A percentile compares a stretch with the other conserved stretches of the same genome.
phyloP scores from a whole-genome alignment of 2,797 vertebrate species.

The Sparidentex hasta region DNA sequence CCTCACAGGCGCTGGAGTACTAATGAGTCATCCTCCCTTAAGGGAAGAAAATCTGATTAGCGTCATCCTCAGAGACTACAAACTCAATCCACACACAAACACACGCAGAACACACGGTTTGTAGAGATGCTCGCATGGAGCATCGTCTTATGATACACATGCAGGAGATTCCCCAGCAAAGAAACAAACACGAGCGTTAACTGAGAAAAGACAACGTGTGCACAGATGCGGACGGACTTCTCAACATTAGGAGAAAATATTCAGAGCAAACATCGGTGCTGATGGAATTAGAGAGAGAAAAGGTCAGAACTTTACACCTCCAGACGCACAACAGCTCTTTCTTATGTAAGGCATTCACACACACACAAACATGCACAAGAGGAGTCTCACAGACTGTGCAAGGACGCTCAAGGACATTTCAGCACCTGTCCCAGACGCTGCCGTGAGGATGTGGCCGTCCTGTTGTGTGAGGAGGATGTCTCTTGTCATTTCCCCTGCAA shows the following conservation, averaged over 20 bases:
- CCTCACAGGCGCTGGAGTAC: slow-evolving; percentile 48
- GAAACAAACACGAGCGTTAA: slow-evolving; percentile 2
- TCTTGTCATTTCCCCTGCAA: slow-evolving; percentile 74
- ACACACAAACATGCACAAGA: slow-evolving; percentile 10
- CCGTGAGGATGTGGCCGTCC: slow-evolving; percentile 56
- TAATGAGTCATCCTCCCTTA: slow-evolving; percentile 73
- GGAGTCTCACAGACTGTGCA: slow-evolving; percentile 47
- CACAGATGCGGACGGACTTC: not conserved
- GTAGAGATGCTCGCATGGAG: slow-evolving; percentile 41
- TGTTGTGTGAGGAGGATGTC: slow-evolving; percentile 64
- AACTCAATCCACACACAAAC: slow-evolving; percentile 52
- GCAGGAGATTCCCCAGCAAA: slow-evolving; percentile 17
- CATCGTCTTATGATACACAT: slow-evolving; percentile 4
- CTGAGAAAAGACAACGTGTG: slow-evolving; percentile 11
- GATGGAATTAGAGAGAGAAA: slow-evolving; percentile 14
- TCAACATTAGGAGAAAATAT: not conserved
- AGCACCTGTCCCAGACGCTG: slow-evolving; percentile 68
- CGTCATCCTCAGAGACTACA: slow-evolving; percentile 60
- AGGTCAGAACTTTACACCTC: slow-evolving; percentile 26
- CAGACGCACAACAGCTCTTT: slow-evolving; percentile 7
- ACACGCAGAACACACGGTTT: slow-evolving; percentile 34
- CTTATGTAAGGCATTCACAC: slow-evolving; percentile 38
- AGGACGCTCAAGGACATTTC: slow-evolving; percentile 78
- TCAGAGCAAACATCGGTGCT: not conserved
- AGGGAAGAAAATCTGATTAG: slow-evolving; percentile 67